phyloP scores from a whole-genome alignment of 2,113 vertebrate genomes.

The Buteo buteo region DNA sequence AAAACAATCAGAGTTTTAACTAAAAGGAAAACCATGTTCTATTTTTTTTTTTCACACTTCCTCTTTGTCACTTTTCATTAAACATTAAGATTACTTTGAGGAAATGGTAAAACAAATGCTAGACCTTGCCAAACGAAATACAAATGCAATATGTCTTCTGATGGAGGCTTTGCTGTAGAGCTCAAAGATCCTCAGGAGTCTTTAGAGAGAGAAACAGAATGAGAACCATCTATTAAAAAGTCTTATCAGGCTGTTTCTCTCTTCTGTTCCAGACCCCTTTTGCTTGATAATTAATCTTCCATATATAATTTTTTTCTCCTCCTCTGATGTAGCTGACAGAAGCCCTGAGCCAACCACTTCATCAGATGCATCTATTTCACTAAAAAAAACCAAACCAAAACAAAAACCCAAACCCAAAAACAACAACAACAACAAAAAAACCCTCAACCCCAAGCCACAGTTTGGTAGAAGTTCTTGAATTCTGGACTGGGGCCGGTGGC shows the following conservation, averaged over 20 bases:
- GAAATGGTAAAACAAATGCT: conserved; percentile 5
- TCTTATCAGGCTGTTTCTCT: neutral
- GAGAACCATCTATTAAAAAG: neutral
- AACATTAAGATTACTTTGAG: conserved; percentile 46
- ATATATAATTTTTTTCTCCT: neutral
- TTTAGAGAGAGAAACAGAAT: neutral
- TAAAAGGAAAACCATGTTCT: conserved; percentile 17
- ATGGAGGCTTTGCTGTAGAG: neutral
- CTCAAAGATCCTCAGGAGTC: neutral
- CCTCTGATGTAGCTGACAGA: neutral
- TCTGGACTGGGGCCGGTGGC: neutral
- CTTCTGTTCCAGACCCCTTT: neutral
- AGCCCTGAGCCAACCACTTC: neutral
- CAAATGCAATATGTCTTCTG: neutral
- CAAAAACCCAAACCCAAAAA: neutral
- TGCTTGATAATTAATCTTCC: neutral
- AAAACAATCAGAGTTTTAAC: conserved; percentile 38
- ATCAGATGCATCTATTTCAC: neutral
- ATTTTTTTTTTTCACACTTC: neutral
- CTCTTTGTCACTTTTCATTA: conserved; percentile 55
- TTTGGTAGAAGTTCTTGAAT: neutral
- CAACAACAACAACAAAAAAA: neutral
- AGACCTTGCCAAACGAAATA: neutral
- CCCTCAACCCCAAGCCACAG: neutral
- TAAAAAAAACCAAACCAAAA: neutral